phyloP scores from a whole-genome alignment of 2,888 invertebrate genomes.

The Anticlea derivata region DNA sequence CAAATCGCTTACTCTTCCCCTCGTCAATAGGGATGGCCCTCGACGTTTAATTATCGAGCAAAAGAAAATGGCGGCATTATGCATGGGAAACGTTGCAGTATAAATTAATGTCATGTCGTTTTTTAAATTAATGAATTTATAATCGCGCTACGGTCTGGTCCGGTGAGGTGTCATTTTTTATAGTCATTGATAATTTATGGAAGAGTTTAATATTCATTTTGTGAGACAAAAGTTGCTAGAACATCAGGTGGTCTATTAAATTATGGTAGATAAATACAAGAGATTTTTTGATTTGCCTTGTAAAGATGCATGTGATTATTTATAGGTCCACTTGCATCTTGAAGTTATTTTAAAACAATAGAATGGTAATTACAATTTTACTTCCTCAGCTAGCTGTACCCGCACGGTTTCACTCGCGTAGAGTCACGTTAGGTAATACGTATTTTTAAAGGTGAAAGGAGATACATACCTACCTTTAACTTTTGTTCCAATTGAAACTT shows the following conservation, averaged over 20 bases:
- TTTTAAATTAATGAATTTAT: constrained; percentile 37
- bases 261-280: no score
- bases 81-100: constrained; percentile 33
- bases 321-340: no score
- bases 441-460: no score
- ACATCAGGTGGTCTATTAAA: constrained; percentile 8
- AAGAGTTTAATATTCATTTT: constrained; percentile 28
- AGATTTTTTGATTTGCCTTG: no score
- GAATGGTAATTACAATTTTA: no score
- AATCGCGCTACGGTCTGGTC: constrained; percentile 26
- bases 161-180: constrained; percentile 30
- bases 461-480: no score
- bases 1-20: constrained; percentile 68
- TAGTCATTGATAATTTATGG: constrained; percentile 32
- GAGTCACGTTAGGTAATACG: no score
- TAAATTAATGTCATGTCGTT: constrained; percentile 33
- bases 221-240: constrained; percentile 21
- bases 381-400: no score
- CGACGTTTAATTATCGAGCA: constrained; percentile 33
- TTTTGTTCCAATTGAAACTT: no score
- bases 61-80: constrained; percentile 29
- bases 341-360: no score
- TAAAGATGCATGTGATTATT: no score
- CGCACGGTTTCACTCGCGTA: no score
- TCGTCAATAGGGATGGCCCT: constrained; percentile 37